Conservation (phyloP, 2,888 invertebrate genomes). For the Amaurobius ferox region DNA sequence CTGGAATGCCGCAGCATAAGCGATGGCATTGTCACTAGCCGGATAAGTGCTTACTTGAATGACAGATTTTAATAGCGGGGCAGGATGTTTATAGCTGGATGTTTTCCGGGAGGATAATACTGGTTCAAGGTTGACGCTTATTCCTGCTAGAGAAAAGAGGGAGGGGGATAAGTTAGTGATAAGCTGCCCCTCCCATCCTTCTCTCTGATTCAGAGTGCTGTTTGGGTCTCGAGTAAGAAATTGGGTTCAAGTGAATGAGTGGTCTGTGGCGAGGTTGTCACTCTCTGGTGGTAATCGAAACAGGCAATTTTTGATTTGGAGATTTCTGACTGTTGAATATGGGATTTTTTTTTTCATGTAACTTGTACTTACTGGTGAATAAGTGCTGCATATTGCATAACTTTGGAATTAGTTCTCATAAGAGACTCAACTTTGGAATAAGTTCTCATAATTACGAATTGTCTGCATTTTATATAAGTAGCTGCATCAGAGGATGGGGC, state of each 20-base stretch:
- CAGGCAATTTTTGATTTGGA: too few relatives aligned
- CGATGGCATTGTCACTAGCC: constrained; percentile 27
- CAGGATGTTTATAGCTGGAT: constrained; percentile 48
- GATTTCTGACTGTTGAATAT: too few relatives aligned
- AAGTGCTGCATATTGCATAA: too few relatives aligned
- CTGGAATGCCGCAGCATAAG: too few relatives aligned
- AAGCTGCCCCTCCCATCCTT: constrained; percentile 23
- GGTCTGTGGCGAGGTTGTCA: background rate
- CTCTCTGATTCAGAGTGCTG: background rate
- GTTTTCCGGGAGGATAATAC: constrained; percentile 49
- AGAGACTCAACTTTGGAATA: too few relatives aligned
- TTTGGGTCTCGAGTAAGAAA: background rate
- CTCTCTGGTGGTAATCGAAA: background rate
- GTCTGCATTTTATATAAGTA: too few relatives aligned
- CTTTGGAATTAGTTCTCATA: too few relatives aligned
- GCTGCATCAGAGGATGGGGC: too few relatives aligned
- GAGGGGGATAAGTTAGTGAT: background rate
- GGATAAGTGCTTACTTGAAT: constrained; percentile 41
- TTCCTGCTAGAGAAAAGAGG: background rate
- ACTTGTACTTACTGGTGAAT: too few relatives aligned
- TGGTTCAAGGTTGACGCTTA: constrained; percentile 39
- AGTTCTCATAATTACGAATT: too few relatives aligned
- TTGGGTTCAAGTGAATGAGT: background rate
- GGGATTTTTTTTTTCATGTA: too few relatives aligned
- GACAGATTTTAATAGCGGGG: constrained; percentile 59